A percentile compares a stretch with the other conserved stretches of the same genome.
These are phyloP conservation scores for Hymenochirus boettgeri DNA, from an alignment of 2,113 vertebrate genomes.

Conservation along the genomic window DNA sequence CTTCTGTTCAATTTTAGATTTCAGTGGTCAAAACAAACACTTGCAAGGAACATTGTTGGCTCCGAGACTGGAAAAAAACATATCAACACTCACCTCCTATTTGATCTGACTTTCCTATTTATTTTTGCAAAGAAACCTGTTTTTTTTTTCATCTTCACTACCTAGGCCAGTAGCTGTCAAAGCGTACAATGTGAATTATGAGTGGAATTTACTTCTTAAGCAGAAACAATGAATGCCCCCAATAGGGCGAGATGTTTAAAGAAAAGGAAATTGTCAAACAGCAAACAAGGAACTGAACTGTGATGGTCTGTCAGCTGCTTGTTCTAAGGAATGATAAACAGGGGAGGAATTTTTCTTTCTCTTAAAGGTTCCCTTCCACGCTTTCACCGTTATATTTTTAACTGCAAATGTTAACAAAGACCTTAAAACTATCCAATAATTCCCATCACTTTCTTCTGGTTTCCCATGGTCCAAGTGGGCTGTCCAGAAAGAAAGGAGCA, in stretches of 20 bases:
- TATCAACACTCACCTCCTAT: conserved; percentile 17
- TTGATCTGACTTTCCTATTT: conserved; percentile 4
- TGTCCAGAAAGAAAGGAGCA: too few species aligned
- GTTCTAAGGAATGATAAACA: background rate
- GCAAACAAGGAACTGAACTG: background rate
- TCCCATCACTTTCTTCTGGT: too few species aligned
- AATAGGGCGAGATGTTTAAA: background rate
- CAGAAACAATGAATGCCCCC: background rate
- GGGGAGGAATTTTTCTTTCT: too few species aligned
- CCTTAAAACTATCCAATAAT: too few species aligned
- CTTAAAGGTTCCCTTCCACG: too few species aligned
- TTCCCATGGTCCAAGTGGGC: too few species aligned
- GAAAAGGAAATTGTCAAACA: background rate
- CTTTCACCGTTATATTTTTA: too few species aligned
- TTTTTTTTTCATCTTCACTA: conserved; percentile 5
- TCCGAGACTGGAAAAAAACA: too few species aligned
- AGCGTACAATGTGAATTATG: background rate
- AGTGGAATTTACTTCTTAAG: background rate
- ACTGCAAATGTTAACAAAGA: too few species aligned
- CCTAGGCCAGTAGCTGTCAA: conserved; percentile 3
- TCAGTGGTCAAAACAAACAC: conserved; percentile 1
- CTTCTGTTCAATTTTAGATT: background rate
- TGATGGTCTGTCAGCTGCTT: background rate
- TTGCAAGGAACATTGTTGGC: background rate
- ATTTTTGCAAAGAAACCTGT: conserved; percentile 1